These are phyloP conservation scores for Orthosia gothica DNA, from an alignment of 2,888 invertebrate species.

Conservation along the genomic window DNA sequence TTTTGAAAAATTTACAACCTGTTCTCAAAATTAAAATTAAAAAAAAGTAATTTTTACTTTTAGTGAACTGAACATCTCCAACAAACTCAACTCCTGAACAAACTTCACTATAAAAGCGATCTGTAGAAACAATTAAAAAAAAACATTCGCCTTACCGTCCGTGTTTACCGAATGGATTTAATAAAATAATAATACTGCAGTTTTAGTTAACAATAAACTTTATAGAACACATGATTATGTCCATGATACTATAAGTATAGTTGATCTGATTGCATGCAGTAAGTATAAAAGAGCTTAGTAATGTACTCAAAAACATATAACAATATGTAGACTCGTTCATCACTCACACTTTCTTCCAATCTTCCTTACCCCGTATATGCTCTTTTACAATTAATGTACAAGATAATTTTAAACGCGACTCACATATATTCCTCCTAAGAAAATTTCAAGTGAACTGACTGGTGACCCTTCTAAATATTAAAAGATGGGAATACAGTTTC, in stretches of 20 bases:
- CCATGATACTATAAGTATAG: constrained; percentile 65
- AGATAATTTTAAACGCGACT: constrained; percentile 30
- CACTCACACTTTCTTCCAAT: constrained; percentile 21
- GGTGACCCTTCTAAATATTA: constrained; percentile 1
- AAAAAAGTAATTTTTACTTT: constrained; percentile 62
- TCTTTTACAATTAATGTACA: constrained; percentile 29
- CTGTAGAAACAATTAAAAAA: constrained; percentile 43
- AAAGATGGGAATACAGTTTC: not conserved
- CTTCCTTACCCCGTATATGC: constrained; percentile 33
- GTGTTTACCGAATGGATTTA: constrained; percentile 59
- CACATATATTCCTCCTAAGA: not conserved
- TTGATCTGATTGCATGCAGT: constrained; percentile 49
- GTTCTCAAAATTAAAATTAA: constrained; percentile 70
- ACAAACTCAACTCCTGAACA: constrained; percentile 55
- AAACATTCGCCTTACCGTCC: constrained; percentile 80
- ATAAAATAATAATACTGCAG: constrained; percentile 49
- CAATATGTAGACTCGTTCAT: constrained; percentile 15
- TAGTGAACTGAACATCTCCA: no score
- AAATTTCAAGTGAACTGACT: constrained; percentile 45
- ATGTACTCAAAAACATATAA: constrained; percentile 47
- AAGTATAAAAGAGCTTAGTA: constrained; percentile 71
- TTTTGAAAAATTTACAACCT: constrained; percentile 85
- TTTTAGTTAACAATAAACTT: constrained; percentile 57
- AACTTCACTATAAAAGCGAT: constrained; percentile 49
- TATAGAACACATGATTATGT: constrained; percentile 70